A percentile compares a stretch with the other conserved stretches of the same genome.
Evolutionary conservation across 2,113 vertebrate genomes (phyloP).

Genomic region (Podarcis muralis): DNA sequence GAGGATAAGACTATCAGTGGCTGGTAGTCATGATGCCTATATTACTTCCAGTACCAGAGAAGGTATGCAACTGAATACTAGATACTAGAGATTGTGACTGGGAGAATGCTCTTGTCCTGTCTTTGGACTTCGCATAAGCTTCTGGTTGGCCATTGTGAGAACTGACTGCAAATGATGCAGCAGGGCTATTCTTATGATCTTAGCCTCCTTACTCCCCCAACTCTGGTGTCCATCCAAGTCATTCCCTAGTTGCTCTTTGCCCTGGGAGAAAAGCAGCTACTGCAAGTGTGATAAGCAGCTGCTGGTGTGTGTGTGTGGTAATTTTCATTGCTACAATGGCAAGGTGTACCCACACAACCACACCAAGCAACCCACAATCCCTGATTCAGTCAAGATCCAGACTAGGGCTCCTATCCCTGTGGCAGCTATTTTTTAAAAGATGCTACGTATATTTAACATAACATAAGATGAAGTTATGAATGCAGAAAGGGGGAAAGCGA

Average conservation of each 20-base stretch:
- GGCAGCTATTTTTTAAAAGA: background rate
- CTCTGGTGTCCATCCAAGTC: background rate
- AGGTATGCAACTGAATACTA: no score
- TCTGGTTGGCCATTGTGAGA: no score
- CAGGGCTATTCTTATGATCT: no score
- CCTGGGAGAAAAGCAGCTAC: background rate
- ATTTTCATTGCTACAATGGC: background rate
- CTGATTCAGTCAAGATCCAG: background rate
- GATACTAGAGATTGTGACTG: no score
- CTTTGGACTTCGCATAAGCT: no score
- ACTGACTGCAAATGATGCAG: no score
- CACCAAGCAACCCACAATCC: background rate
- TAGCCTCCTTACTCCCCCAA: no score
- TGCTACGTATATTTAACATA: background rate
- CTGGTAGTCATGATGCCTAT: no score
- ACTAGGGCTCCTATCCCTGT: background rate
- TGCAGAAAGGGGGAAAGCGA: background rate
- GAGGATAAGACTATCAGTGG: no score
- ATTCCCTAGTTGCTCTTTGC: background rate
- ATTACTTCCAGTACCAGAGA: no score
- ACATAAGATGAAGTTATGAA: background rate
- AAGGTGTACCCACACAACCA: background rate
- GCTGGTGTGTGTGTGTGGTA: background rate
- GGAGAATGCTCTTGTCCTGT: no score
- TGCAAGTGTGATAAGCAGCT: background rate